These are phyloP conservation scores for Popillia japonica DNA, from an alignment of 1,140 invertebrate genomes.

Conservation along the genomic window DNA sequence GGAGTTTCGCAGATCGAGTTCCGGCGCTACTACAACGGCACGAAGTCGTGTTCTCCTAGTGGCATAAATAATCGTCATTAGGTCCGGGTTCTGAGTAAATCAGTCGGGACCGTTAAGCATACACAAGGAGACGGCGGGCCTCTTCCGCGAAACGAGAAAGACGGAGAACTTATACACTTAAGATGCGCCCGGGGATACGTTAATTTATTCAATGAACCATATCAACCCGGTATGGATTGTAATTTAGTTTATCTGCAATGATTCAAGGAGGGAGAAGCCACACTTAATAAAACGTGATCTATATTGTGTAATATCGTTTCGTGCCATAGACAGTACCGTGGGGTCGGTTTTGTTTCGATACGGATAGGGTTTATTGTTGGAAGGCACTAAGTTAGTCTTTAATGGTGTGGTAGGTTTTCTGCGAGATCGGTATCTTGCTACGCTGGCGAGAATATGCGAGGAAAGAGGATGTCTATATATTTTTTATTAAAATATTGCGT, in stretches of 20 bases:
- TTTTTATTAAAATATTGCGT: no score
- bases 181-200: conserved; percentile 12
- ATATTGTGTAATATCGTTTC: neutral
- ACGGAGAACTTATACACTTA: neutral
- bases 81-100: neutral
- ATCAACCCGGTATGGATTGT: neutral
- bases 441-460: no score
- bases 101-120: neutral
- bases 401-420: no score
- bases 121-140: neutral
- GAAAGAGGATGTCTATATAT: no score
- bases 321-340: neutral
- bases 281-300: neutral
- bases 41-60: neutral
- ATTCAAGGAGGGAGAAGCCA: neutral
- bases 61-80: conserved; percentile 1
- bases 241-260: conserved; percentile 19
- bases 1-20: neutral
- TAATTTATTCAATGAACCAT: conserved; percentile 19
- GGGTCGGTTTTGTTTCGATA: neutral
- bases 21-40: neutral
- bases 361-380: neutral
- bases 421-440: no score
- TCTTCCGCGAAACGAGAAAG: neutral
- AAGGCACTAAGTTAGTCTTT: neutral